Conservation (phyloP, 2,888 invertebrate species). For the Trichopria drosophilae region DNA sequence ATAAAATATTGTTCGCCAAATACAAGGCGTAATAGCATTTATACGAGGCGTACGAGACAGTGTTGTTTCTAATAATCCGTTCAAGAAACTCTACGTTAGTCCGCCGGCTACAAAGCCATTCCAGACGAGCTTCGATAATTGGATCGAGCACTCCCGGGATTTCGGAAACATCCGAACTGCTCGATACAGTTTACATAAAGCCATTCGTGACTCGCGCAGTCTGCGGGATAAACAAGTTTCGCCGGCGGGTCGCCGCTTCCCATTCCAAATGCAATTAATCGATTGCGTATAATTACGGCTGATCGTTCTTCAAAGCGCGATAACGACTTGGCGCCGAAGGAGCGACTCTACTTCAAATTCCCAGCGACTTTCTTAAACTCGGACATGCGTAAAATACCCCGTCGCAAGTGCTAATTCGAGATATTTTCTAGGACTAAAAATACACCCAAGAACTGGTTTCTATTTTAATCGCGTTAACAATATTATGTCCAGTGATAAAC, state of each 20-base stretch:
- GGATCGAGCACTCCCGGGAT: slow-evolving; percentile 43
- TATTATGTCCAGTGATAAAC: too few relatives aligned
- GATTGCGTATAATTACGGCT: slow-evolving; percentile 23
- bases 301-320: neutral
- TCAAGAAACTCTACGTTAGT: slow-evolving; percentile 21
- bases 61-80: slow-evolving; percentile 26
- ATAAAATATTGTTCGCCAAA: slow-evolving; percentile 27
- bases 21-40: slow-evolving; percentile 12
- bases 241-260: neutral
- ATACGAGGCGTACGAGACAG: slow-evolving; percentile 1
- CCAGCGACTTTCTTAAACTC: too few relatives aligned
- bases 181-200: slow-evolving; percentile 34
- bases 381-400: too few relatives aligned
- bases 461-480: too few relatives aligned
- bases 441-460: too few relatives aligned
- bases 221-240: slow-evolving; percentile 23
- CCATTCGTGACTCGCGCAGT: slow-evolving; percentile 14
- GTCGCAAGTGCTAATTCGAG: too few relatives aligned
- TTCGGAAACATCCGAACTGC: slow-evolving; percentile 43
- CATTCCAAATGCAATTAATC: slow-evolving; percentile 20
- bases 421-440: too few relatives aligned
- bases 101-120: slow-evolving; percentile 7
- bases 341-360: too few relatives aligned
- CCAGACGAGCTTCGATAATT: slow-evolving; percentile 36
- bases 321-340: neutral